phyloP scores from a whole-genome alignment of 2,797 vertebrate species.

The Cetoscarus ocellatus region DNA sequence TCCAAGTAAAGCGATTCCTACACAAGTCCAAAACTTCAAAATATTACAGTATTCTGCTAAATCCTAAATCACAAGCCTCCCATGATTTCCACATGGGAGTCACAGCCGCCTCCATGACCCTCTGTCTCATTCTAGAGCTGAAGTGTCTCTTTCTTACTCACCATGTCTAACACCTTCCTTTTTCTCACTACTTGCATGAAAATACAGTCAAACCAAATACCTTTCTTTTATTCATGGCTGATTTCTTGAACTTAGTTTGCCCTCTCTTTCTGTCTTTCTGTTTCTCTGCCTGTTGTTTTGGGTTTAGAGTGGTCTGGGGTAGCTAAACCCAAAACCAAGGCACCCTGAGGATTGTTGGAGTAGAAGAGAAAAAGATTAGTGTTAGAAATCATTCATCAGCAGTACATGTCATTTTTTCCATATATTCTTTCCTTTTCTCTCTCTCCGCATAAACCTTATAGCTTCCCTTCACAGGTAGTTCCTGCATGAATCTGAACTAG shows the following conservation, averaged over 20 bases:
- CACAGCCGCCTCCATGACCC: constrained; percentile 72
- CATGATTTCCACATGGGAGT: constrained; percentile 69
- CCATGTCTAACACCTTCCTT: constrained; percentile 62
- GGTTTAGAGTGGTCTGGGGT: neutral
- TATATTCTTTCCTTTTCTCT: constrained; percentile 8
- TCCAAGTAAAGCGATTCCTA: constrained; percentile 5
- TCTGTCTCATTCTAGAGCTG: constrained; percentile 31
- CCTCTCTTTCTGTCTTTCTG: constrained; percentile 1
- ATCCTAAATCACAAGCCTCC: constrained; percentile 53
- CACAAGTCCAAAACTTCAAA: constrained; percentile 70
- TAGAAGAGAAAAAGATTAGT: constrained; percentile 67
- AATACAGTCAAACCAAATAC: constrained; percentile 16
- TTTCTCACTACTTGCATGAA: constrained; percentile 57
- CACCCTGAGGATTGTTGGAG: constrained; percentile 12
- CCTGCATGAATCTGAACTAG: constrained; percentile 57
- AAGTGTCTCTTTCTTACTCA: constrained; percentile 27
- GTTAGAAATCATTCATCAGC: constrained; percentile 47
- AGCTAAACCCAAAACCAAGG: constrained; percentile 24
- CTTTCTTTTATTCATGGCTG: constrained; percentile 1
- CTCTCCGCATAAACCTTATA: constrained; percentile 17
- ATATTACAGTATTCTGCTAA: constrained; percentile 69
- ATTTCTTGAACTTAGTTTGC: constrained; percentile 6
- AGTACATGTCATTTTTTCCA: constrained; percentile 2
- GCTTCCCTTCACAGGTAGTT: constrained; percentile 17
- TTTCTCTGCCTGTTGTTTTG: constrained; percentile 2